Evolutionary conservation across 1,140 invertebrate genomes (phyloP), one percentile per base, ranked within the genome.

Genomic region (Rhyzopertha dominica): DNA sequence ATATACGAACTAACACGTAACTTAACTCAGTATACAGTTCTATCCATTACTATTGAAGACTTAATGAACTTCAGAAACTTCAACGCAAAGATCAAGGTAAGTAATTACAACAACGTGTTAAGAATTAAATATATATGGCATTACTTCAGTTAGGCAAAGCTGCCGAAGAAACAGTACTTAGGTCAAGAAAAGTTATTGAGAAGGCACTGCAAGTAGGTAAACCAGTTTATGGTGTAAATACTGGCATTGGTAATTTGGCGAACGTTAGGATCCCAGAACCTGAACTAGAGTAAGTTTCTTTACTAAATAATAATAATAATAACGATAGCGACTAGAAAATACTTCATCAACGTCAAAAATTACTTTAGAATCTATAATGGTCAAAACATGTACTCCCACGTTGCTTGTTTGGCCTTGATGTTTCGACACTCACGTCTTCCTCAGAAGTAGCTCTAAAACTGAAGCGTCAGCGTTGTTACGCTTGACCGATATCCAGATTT

Each of bases 211-310:
- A 67, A 47, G 77, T 78, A 53, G 78, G 81, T 44, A 58, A 57
- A 79, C 78, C 80, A 44, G 82, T 82, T 5, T 86, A 86, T 63
- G 84, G 83, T 13, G 79, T 86, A 23, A 87, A 82, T 4, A 87
- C 84, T 12, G 84, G 84, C 20, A 85, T 87, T 63, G 84, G 84
- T 37, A 85, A 83, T 49, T 86, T 86, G 70, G 79, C 84, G 0
- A 70, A 72, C 4, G 78, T 74, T 1, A 66, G 72, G 5, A 83
- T 86, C 38, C 58, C 65, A 13, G 67, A 67, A 13, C 74, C 81
- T 34, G 76, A 85, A 54, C 64, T 86, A 1, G 67, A 73, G 80
- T 81, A 71, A 62, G 58, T 51, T 18, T n/a, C n/a, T n/a, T n/a
- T n/a, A n/a, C n/a, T n/a, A n/a, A n/a, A n/a, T n/a, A n/a, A n/a